phyloP scores from a whole-genome alignment of 2,888 invertebrate species.

The Caenorhabditis sulstoni region DNA sequence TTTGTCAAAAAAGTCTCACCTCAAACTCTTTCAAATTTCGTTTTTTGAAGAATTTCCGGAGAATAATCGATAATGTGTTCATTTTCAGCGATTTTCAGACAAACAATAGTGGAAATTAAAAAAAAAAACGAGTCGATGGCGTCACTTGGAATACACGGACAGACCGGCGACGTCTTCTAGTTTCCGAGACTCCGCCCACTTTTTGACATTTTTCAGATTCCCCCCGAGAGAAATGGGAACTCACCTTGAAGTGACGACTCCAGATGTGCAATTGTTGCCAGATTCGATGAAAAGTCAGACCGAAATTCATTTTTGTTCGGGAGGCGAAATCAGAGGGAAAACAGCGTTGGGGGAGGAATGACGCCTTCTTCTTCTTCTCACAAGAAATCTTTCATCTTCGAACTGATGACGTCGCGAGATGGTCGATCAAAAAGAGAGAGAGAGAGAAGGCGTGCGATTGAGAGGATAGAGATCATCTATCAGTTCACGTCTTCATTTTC shows the following conservation, averaged over 20 bases:
- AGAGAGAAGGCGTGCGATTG: conserved; percentile 2
- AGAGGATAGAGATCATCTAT: conserved; percentile 36
- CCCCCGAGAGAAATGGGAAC: not conserved
- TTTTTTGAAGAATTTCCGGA: conserved; percentile 28
- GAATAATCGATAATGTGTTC: not conserved
- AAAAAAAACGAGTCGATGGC: conserved; percentile 17
- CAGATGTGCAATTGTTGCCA: conserved; percentile 26
- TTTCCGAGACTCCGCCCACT: not conserved
- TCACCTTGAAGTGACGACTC: conserved; percentile 43
- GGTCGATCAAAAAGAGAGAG: conserved; percentile 54
- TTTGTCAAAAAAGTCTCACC: no score
- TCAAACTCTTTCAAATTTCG: conserved; percentile 34
- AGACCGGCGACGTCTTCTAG: not conserved
- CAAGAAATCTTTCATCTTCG: conserved; percentile 48
- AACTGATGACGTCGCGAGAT: conserved; percentile 57
- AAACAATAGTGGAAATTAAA: not conserved
- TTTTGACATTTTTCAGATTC: not conserved
- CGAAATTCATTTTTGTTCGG: conserved; percentile 14
- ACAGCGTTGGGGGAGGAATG: not conserved
- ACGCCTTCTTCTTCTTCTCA: conserved; percentile 1
- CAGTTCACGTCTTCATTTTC: conserved; percentile 28
- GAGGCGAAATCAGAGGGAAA: not conserved
- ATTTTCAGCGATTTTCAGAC: not conserved
- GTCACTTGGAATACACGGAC: conserved; percentile 7
- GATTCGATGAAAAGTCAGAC: conserved; percentile 16